Percentiles rank a stretch among this genome's conserved stretches.
Evolutionary conservation across 2,113 vertebrate species (phyloP).

Genomic region (Panthera leo): DNA sequence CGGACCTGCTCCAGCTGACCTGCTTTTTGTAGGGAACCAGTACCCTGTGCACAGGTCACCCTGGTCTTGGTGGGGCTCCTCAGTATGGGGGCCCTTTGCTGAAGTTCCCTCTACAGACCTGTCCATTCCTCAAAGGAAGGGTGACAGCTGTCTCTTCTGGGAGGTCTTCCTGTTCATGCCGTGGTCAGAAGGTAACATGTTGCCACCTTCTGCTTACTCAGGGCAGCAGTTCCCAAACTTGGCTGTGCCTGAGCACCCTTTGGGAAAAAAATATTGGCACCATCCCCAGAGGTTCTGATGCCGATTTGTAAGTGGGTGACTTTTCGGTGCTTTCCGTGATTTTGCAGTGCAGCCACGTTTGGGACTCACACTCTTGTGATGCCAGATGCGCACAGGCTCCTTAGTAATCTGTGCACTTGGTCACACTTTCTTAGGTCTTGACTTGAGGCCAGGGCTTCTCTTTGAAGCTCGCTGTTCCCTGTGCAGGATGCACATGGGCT

Average conservation of each 20-base stretch:
- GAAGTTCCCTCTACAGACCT: background rate
- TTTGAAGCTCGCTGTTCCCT: background rate
- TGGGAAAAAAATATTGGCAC: background rate
- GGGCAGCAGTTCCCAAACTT: background rate
- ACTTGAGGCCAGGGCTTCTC: background rate
- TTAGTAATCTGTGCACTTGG: background rate
- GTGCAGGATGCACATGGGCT: background rate
- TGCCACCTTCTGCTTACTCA: background rate
- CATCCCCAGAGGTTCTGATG: background rate
- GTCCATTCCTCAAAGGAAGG: background rate
- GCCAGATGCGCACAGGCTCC: background rate
- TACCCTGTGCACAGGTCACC: too few relatives aligned
- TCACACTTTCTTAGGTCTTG: background rate
- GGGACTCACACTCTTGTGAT: background rate
- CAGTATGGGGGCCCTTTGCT: background rate
- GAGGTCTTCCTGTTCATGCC: accelerated
- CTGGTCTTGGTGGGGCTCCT: background rate
- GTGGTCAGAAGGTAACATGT: background rate
- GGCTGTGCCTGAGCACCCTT: background rate
- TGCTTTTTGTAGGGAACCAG: background rate
- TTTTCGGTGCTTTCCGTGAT: background rate
- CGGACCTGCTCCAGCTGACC: background rate
- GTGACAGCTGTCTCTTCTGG: background rate
- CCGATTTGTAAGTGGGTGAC: background rate
- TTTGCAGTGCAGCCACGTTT: background rate